Evolutionary conservation across 2,888 invertebrate species (phyloP).

Genomic region (Tryphoninae sp.): DNA sequence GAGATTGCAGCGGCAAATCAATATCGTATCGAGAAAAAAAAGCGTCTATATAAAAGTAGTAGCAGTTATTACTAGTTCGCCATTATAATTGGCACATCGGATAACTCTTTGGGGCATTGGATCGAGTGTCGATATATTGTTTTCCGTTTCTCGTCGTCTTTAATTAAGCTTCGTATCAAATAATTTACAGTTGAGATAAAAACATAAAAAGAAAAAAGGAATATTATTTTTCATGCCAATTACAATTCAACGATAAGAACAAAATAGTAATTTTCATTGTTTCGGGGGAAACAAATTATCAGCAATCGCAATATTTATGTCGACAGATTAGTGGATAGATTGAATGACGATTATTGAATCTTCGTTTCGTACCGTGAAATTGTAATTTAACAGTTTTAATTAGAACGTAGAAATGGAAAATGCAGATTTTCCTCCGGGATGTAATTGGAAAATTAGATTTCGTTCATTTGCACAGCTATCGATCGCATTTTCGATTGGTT

Average conservation of each 20-base stretch:
- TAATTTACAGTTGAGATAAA: too few species aligned
- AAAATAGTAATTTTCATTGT: neutral
- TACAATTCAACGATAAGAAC: neutral
- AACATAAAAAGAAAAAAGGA: neutral
- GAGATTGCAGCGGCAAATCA: neutral
- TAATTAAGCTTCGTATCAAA: too few species aligned
- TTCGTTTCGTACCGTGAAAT: neutral
- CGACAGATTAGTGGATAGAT: neutral
- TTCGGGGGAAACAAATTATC: neutral
- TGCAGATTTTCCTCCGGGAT: neutral
- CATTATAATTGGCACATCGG: neutral
- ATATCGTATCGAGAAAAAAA: conserved; percentile 6
- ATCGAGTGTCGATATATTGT: too few species aligned
- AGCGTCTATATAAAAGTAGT: neutral
- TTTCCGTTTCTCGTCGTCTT: too few species aligned
- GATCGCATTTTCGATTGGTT: neutral
- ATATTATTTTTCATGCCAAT: neutral
- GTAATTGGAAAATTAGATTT: conserved; percentile 10
- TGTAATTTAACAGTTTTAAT: neutral
- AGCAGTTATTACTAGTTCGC: neutral
- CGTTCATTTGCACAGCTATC: neutral
- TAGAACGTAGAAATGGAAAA: neutral
- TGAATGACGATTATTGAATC: neutral
- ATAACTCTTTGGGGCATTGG: neutral
- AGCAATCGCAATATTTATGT: neutral